phyloP scores from a whole-genome alignment of 2,113 vertebrate species.

The Lanius ludovicianus region DNA sequence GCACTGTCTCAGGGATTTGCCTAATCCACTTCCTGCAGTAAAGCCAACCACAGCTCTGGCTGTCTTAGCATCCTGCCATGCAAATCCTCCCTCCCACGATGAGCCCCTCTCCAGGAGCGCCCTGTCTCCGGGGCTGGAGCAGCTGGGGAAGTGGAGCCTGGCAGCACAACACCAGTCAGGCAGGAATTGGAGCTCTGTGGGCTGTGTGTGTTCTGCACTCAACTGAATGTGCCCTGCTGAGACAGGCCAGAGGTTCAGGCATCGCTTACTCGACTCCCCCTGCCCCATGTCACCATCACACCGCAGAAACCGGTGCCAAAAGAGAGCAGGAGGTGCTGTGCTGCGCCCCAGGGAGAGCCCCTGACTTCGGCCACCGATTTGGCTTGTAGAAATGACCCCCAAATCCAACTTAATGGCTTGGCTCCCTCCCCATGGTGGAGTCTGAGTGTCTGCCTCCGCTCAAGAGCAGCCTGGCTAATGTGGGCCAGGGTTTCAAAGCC shows the following conservation, averaged over 20 bases:
- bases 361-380: rapidly evolving
- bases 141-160: neutral
- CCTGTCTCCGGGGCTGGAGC: neutral
- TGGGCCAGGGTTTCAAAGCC: neutral
- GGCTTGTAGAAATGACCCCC: neutral
- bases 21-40: slow-evolving; percentile 41
- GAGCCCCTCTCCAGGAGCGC: neutral
- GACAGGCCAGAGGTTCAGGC: neutral
- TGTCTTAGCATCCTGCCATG: neutral
- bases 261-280: rapidly evolving
- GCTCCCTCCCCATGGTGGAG: neutral
- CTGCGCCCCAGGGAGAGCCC: neutral
- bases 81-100: neutral
- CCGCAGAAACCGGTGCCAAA: neutral
- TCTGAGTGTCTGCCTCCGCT: neutral
- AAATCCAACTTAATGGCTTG: neutral
- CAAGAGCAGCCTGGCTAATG: neutral
- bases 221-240: neutral
- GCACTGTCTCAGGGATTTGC: slow-evolving; percentile 20
- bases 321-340: rapidly evolving
- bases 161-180: neutral
- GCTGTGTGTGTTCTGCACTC: neutral
- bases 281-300: rapidly evolving
- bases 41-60: slow-evolving; percentile 15
- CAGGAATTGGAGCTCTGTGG: rapidly evolving